Percentiles rank a stretch among this genome's conserved stretches.
Conservation (phyloP, 1,140 invertebrate genomes). For the Epicauta chinensis region DNA sequence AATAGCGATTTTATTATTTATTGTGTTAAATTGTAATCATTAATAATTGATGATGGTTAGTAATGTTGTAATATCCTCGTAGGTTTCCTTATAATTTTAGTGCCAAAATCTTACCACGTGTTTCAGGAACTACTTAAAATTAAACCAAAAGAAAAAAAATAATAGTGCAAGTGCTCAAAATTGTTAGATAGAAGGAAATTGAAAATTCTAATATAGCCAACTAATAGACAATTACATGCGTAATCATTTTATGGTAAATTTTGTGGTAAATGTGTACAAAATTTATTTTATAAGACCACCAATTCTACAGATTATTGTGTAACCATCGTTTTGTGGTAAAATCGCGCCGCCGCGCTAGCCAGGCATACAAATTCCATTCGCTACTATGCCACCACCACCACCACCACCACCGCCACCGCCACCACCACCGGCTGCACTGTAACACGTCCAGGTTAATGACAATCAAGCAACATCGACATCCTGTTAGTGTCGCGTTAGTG, state of each 20-base stretch:
- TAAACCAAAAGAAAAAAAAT: neutral
- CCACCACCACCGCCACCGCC: slow-evolving; percentile 26
- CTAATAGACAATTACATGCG: slow-evolving; percentile 8
- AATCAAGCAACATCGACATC: slow-evolving; percentile 26
- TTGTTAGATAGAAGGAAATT: neutral
- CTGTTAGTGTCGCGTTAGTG: slow-evolving; percentile 38
- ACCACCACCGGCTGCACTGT: slow-evolving; percentile 39
- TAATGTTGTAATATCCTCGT: slow-evolving; percentile 8
- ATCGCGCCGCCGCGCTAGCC: slow-evolving; percentile 26
- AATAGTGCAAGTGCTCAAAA: neutral
- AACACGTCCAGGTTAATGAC: slow-evolving; percentile 37
- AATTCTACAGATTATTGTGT: slow-evolving; percentile 13
- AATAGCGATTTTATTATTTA: slow-evolving; percentile 11
- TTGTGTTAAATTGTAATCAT: too few relatives aligned
- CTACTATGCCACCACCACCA: slow-evolving; percentile 24
- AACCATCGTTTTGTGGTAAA: slow-evolving; percentile 7
- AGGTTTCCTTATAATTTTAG: slow-evolving; percentile 13
- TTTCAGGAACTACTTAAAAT: slow-evolving; percentile 11
- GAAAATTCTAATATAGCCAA: slow-evolving; percentile 10
- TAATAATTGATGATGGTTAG: too few relatives aligned
- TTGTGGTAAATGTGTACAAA: neutral
- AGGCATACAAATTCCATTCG: slow-evolving; percentile 31
- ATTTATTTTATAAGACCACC: slow-evolving; percentile 1
- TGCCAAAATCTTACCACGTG: slow-evolving; percentile 12
- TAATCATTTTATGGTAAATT: neutral